Conservation (phyloP, 2,888 invertebrate genomes). For the Cryptocephalus primarius region DNA sequence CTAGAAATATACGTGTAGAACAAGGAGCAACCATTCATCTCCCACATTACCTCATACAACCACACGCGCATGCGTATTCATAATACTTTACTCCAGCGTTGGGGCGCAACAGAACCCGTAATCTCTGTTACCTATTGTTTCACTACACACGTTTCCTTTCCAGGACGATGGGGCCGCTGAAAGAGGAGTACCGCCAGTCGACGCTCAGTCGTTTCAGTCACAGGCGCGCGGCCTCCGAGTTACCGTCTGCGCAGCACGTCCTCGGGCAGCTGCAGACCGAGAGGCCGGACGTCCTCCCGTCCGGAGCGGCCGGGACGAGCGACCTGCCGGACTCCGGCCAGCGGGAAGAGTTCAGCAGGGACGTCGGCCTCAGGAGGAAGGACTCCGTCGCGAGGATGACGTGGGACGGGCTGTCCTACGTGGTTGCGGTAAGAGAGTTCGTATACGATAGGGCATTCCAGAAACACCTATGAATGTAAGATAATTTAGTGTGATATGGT, state of each 20-base stretch:
- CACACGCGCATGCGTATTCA: too few species aligned
- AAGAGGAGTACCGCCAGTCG: constrained; percentile 36
- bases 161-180: constrained; percentile 44
- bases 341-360: constrained; percentile 28
- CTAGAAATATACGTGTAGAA: too few species aligned
- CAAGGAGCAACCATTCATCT: too few species aligned
- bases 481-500: too few species aligned
- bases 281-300: constrained; percentile 38
- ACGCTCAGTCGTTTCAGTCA: constrained; percentile 14
- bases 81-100: too few species aligned
- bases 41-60: too few species aligned
- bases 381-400: constrained; percentile 78
- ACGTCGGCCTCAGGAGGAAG: constrained; percentile 42
- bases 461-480: too few species aligned
- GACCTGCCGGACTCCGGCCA: constrained; percentile 32
- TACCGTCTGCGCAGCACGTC: constrained; percentile 11
- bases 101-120: too few species aligned
- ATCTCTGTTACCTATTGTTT: too few species aligned
- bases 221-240: constrained; percentile 10
- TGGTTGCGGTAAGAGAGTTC: constrained; percentile 55
- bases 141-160: neutral
- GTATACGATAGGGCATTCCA: too few species aligned
- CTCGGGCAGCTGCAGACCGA: constrained; percentile 27
- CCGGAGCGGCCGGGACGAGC: constrained; percentile 31
- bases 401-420: constrained; percentile 65